phyloP scores from a whole-genome alignment of 2,888 invertebrate genomes.

The Netelia fuscicornis region DNA sequence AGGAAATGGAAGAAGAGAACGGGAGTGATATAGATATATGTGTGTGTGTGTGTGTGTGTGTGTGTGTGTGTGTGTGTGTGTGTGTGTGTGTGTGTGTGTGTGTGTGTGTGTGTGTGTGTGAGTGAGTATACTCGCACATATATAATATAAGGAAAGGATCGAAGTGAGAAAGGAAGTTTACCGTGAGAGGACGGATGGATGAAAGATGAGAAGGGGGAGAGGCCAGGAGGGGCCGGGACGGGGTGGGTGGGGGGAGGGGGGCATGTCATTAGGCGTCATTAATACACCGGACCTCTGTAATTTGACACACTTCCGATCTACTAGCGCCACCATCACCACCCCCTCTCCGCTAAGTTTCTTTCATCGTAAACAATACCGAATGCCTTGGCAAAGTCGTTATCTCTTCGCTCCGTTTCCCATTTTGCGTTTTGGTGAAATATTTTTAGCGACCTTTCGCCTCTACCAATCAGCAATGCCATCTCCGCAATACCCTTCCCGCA shows the following conservation, averaged over 20 bases:
- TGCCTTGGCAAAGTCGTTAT: constrained; percentile 44
- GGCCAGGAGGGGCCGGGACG: constrained; percentile 36
- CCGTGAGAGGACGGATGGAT: constrained; percentile 36
- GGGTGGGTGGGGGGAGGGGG: constrained; percentile 66
- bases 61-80: too few species aligned
- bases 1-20: constrained; percentile 51
- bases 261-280: constrained; percentile 84
- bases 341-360: constrained; percentile 63
- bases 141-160: constrained; percentile 14
- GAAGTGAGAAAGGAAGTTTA: constrained; percentile 32
- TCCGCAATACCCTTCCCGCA: too few species aligned
- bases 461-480: too few species aligned
- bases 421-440: constrained; percentile 5
- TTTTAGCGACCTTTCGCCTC: too few species aligned
- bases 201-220: constrained; percentile 42
- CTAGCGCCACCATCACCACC: constrained; percentile 81
- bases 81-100: too few species aligned
- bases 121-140: not conserved
- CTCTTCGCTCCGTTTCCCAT: constrained; percentile 10
- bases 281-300: constrained; percentile 83
- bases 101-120: too few species aligned
- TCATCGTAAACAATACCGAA: constrained; percentile 53
- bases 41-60: not conserved
- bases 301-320: constrained; percentile 84
- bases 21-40: not conserved